Percentiles rank a stretch among this genome's conserved stretches.
Conservation (phyloP, 2,888 invertebrate species). For the Amitus sp. region DNA sequence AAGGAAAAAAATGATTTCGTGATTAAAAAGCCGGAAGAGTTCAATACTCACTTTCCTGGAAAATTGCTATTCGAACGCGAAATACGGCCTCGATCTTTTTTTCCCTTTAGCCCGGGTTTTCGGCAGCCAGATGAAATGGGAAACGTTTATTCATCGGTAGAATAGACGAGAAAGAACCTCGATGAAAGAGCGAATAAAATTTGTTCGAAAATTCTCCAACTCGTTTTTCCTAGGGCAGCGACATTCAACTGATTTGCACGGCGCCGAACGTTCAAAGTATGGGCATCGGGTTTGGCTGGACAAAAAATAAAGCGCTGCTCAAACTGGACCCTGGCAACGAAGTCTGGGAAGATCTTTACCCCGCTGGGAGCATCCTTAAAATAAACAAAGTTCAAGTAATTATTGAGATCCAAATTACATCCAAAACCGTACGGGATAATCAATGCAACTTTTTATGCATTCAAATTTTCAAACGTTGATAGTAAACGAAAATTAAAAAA, state of each 20-base stretch:
- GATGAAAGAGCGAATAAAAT: background rate
- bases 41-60: too few species aligned
- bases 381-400: constrained; percentile 80
- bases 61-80: too few species aligned
- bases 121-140: background rate
- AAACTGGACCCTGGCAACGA: constrained; percentile 79
- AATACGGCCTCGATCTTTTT: background rate
- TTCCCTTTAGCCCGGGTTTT: background rate
- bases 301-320: constrained; percentile 79
- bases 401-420: too few species aligned
- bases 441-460: too few species aligned
- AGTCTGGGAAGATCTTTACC: constrained; percentile 86
- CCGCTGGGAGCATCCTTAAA: constrained; percentile 84
- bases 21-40: background rate
- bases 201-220: background rate
- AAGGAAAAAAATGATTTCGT: background rate
- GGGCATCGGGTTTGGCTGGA: constrained; percentile 84
- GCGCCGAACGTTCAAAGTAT: constrained; percentile 69
- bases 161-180: background rate
- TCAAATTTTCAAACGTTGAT: too few species aligned
- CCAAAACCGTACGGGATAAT: too few species aligned
- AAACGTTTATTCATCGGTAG: constrained; percentile 2
- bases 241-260: constrained; percentile 77
- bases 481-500: too few species aligned
- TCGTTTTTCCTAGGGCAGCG: constrained; percentile 79